Conservation (phyloP, 2,113 vertebrate species). For the Malurus cyaneus region DNA sequence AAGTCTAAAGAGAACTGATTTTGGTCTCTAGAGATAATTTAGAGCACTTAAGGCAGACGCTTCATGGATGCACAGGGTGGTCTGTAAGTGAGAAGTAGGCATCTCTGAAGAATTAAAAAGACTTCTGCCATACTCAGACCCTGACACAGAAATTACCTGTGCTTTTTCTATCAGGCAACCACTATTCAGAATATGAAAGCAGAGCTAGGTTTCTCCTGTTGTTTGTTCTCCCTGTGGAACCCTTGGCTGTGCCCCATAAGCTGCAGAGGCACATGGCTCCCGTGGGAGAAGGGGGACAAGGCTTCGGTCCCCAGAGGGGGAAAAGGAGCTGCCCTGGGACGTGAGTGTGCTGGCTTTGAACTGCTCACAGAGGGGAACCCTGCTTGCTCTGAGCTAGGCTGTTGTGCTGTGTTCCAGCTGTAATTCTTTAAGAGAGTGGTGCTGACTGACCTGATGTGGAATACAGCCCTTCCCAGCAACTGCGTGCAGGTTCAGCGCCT, state of each 20-base stretch:
- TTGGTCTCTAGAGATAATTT: not conserved
- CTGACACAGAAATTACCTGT: not conserved
- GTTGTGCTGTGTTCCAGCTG: not conserved
- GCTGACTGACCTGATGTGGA: not conserved
- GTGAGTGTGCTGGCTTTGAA: not conserved
- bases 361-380: not conserved
- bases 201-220: not conserved
- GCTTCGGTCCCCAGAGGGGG: not conserved
- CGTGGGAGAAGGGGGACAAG: rapidly evolving
- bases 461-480: not conserved
- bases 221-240: not conserved
- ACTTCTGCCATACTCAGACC: not conserved
- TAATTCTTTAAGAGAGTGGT: not conserved
- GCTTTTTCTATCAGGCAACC: not conserved
- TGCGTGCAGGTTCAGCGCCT: not conserved
- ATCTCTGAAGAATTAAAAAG: not conserved
- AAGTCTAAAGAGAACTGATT: not conserved
- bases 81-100: not conserved
- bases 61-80: not conserved
- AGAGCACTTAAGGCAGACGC: not conserved
- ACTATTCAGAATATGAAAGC: not conserved
- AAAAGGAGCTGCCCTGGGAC: not conserved
- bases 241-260: rapidly evolving
- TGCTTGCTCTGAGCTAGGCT: not conserved
- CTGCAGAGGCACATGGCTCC: not conserved